These are phyloP conservation scores for Apodemia zela DNA, from an alignment of 2,888 invertebrate species.

Conservation along the genomic window DNA sequence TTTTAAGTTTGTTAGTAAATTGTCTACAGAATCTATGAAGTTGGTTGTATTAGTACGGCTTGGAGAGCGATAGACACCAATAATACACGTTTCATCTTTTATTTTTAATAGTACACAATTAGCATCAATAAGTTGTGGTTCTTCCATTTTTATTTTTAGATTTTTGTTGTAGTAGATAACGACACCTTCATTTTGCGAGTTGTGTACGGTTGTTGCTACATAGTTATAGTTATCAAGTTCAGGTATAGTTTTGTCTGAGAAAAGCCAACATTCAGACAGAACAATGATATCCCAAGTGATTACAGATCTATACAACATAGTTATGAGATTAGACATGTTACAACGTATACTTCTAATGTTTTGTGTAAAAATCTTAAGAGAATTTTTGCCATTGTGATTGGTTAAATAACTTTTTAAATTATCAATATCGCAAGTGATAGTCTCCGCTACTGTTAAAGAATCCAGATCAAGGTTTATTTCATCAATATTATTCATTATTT, in stretches of 20 bases:
- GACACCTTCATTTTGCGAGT: neutral
- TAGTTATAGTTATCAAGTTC: neutral
- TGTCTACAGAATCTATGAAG: neutral
- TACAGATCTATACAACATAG: neutral
- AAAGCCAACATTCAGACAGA: neutral
- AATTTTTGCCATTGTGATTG: neutral
- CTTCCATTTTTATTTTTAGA: conserved; percentile 21
- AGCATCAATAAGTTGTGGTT: conserved; percentile 27
- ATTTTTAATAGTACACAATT: conserved; percentile 29
- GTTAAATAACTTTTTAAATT: too few relatives aligned
- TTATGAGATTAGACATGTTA: neutral
- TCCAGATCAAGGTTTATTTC: too few relatives aligned
- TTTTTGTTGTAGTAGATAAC: neutral
- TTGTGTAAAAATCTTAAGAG: neutral
- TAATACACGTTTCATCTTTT: conserved; percentile 21
- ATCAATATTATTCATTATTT: too few relatives aligned
- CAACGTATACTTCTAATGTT: neutral
- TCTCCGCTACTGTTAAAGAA: too few relatives aligned
- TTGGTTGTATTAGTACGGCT: neutral
- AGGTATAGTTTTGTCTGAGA: neutral
- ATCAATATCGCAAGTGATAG: too few relatives aligned
- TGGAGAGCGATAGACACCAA: conserved; percentile 29
- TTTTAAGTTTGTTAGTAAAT: neutral
- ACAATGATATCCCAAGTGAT: neutral
- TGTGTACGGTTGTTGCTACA: neutral